Evolutionary conservation across 2,113 vertebrate genomes (phyloP).

Genomic region (Myiagra hebetior): DNA sequence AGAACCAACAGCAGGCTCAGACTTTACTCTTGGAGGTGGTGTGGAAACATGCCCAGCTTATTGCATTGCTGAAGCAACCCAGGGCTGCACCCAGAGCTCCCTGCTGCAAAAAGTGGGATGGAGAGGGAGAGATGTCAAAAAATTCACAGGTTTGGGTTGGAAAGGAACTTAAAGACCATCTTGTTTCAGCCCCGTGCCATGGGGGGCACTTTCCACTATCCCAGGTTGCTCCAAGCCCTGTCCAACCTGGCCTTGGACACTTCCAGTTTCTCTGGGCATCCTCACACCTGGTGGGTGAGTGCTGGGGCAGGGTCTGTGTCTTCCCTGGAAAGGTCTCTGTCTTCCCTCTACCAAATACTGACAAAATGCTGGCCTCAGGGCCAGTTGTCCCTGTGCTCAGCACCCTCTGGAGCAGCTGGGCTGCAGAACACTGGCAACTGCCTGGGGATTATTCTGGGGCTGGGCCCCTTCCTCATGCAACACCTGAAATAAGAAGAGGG

Average conservation of each 20-base stretch:
- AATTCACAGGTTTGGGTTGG: not conserved
- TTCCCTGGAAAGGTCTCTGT: not conserved
- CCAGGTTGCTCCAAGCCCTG: not conserved
- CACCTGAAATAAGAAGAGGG: accelerated
- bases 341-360: not conserved
- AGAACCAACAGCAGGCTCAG: not conserved
- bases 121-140: not conserved
- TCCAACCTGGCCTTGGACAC: not conserved
- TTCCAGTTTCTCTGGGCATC: not conserved
- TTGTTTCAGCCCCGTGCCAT: not conserved
- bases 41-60: accelerated
- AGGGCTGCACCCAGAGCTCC: not conserved
- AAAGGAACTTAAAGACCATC: not conserved
- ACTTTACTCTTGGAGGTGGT: not conserved
- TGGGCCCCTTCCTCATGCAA: not conserved
- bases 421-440: not conserved
- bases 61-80: accelerated
- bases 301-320: not conserved
- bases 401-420: not conserved
- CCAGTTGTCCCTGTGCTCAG: not conserved
- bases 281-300: accelerated
- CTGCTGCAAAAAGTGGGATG: not conserved
- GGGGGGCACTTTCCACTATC: not conserved
- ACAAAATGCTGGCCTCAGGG: not conserved
- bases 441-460: too few species aligned